Percentiles rank a stretch among this genome's conserved stretches.
Evolutionary conservation across 1,140 invertebrate species (phyloP).

Genomic region (Apis laboriosa): DNA sequence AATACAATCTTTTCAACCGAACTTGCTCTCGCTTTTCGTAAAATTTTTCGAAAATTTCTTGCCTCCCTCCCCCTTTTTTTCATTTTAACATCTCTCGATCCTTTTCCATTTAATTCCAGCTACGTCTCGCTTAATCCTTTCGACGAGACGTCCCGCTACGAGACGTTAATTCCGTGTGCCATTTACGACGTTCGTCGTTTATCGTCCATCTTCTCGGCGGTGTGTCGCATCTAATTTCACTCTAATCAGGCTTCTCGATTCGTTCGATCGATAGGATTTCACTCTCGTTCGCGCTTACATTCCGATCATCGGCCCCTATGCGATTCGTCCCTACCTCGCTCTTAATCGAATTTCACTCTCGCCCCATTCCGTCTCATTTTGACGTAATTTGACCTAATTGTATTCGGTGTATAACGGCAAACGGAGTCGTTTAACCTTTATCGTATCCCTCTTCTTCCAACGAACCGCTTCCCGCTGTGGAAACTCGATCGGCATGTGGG

Average conservation of each 20-base stretch:
- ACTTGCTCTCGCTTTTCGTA: no score
- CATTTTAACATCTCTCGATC: no score
- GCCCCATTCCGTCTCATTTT: constrained; percentile 37
- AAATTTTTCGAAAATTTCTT: no score
- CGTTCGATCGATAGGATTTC: constrained; percentile 50
- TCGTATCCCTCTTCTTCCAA: background rate
- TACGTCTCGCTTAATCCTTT: constrained; percentile 47
- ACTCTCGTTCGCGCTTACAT: constrained; percentile 33
- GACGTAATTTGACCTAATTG: constrained; percentile 60
- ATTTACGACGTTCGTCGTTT: constrained; percentile 7
- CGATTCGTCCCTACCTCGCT: constrained; percentile 14
- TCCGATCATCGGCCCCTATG: background rate
- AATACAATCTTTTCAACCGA: no score
- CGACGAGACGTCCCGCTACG: constrained; percentile 26
- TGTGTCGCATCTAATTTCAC: constrained; percentile 29
- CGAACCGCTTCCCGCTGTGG: background rate
- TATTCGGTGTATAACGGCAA: constrained; percentile 37
- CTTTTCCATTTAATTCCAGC: constrained; percentile 15
- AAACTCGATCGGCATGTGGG: background rate
- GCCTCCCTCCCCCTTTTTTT: no score
- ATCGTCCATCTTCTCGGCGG: background rate
- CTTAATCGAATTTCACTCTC: constrained; percentile 61
- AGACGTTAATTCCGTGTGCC: background rate
- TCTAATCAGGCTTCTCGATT: constrained; percentile 36
- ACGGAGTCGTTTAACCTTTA: constrained; percentile 21